These are phyloP conservation scores for Gambusia holbrooki DNA, from an alignment of 2,113 vertebrate genomes.

Conservation along the genomic window DNA sequence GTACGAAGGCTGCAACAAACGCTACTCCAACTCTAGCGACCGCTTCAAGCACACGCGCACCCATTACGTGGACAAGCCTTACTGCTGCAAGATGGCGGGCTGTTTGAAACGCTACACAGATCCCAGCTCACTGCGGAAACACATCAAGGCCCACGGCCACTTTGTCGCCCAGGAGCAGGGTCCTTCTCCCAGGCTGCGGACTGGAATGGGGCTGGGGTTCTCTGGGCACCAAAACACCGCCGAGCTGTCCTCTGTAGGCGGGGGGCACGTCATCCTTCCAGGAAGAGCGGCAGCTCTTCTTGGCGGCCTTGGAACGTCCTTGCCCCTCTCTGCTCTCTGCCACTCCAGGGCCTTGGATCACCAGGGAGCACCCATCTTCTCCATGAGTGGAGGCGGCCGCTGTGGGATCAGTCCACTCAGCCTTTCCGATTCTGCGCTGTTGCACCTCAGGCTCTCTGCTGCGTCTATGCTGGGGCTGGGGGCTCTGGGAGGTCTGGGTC, in stretches of 20 bases:
- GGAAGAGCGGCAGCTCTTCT: constrained; percentile 84
- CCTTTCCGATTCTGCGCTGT: constrained; percentile 85
- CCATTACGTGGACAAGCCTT: constrained; percentile 98
- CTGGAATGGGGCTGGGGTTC: constrained; percentile 54
- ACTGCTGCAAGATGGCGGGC: constrained; percentile 98
- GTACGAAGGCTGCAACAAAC: constrained; percentile 97
- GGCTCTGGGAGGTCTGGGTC: constrained; percentile 58
- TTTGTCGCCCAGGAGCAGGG: constrained; percentile 87
- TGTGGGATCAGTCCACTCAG: constrained; percentile 74
- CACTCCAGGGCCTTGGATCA: constrained; percentile 79
- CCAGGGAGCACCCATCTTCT: constrained; percentile 55
- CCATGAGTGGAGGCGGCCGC: constrained; percentile 41
- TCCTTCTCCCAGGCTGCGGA: constrained; percentile 57
- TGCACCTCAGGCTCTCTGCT: constrained; percentile 87
- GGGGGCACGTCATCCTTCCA: constrained; percentile 85
- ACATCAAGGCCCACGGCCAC: constrained; percentile 98
- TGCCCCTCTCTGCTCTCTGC: constrained; percentile 81
- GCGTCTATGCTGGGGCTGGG: constrained; percentile 85
- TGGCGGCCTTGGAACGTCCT: constrained; percentile 75
- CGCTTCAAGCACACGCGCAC: constrained; percentile 99
- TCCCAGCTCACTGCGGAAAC: constrained; percentile 97
- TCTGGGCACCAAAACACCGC: constrained; percentile 11
- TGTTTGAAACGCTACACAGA: constrained; percentile 98
- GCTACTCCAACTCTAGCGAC: constrained; percentile 99
- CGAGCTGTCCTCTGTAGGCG: constrained; percentile 77